Base-by-base conservation (phyloP, 2,113 vertebrate species). In the Pipa parva region DNA sequence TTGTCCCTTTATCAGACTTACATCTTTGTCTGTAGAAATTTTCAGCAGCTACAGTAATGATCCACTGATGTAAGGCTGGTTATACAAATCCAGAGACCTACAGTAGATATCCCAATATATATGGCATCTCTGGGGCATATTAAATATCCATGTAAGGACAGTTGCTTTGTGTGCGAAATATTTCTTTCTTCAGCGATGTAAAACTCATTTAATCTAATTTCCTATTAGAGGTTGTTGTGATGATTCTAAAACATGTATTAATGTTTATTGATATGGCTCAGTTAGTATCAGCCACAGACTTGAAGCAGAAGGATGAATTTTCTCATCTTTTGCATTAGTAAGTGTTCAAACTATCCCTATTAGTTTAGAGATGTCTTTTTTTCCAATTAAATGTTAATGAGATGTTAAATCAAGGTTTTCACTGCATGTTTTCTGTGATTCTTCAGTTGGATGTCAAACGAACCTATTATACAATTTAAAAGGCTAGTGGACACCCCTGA, bases 311-410 rank as follows among this genome's bases (percentile, higher is more conserved):
- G 50, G 31, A 39, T 27, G 56, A 6, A 18, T 49, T 58, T n/a
- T 20, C 42, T 42, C 46, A 60, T 60, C 45, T 60, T 21, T 60
- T 52, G 18, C 57, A 69, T 69, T 69, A 59, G 56, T 59, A 58
- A 51, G 56, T 59, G 28, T 59, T 68, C 49, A 52, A 69, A 60
- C 65, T 69, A 26, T 68, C 59, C 56, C 65, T 59, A 59, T 69
- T 69, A 60, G 65, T 69, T 69, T 69, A 49, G 13, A 69, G 57
- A 60, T 49, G 65, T 59, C 56, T 69, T 60, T 69, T 65, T 60
- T 69, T 60, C 57, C 46, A 69, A 69, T 69, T 69, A 69, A 69
- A 69, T 69, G 65, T 69, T 69, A 69, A 69, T 69, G 65, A 69
- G 57, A 69, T 69, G 57, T 69, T 69, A 69, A 69, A 69, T 69